Evolutionary conservation across 2,888 invertebrate genomes (phyloP), one percentile per base, ranked within the genome.

Genomic region (Clitarchus hookeri): DNA sequence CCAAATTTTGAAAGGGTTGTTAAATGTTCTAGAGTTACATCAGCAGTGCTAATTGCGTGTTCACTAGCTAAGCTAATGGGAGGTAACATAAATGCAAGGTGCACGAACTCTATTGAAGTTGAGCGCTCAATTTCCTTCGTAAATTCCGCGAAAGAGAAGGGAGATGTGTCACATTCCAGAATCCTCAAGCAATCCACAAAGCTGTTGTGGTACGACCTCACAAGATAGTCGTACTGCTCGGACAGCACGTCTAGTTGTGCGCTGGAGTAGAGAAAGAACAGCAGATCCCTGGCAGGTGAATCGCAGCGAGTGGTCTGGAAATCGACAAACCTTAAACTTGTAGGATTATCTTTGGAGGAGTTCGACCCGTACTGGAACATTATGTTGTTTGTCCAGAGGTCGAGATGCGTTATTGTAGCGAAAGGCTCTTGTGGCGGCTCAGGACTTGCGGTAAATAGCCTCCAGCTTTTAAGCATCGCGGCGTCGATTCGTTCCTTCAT

Each of bases 341-440:
- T 27, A 6, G 82, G 82, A 19, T 65, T 8, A 65, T 23, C 23
- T 65, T 65, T 23, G n/a, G 12, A 23, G 6, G 65, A 65, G n/a
- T 2, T 23, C 8, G 65, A 19, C 0, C 23, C 82, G 23, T 82
- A 82, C 19, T 13, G 27, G 44, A 82, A 82, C 82, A 82, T 82
- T 0, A 82, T 82, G 8, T 82, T 82, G 44, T 82, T 82, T 12
- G 82, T 82, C 82, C 82, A 82, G 82, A 82, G 44, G 82, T 82
- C 82, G 27, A 13, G 16, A 23, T 82, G 82, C 6, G 27, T 44
- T 27, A 82, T 26, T 13, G 82, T 82, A 6, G 82, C 82, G 44
- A 82, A 82, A 2, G 82, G 82, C 26, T 82, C 82, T 82, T 25
- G 6, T 16, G 65, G 65, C n/a, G 36, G 23, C 4, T 83, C 11